Conservation (phyloP, 2,797 vertebrate genomes). For the Rhabdomys pumilio region DNA sequence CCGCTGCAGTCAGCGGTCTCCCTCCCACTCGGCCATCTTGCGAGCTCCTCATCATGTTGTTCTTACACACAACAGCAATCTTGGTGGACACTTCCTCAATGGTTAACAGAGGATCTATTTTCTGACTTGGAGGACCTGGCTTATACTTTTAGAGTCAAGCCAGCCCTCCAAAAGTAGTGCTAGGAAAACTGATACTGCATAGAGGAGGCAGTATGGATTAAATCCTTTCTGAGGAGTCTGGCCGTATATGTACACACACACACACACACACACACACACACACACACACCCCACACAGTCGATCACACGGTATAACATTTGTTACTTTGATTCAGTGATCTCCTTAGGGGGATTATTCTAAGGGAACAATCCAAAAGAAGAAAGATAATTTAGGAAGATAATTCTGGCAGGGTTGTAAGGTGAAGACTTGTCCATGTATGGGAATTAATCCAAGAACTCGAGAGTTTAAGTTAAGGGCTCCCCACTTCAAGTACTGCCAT, state of each 20-base stretch:
- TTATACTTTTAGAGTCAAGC: constrained; percentile 58
- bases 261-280: not conserved
- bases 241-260: not conserved
- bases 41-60: not conserved
- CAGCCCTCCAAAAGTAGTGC: not conserved
- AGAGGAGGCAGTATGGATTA: not conserved
- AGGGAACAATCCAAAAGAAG: constrained; percentile 26
- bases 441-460: constrained; percentile 14
- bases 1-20: not conserved
- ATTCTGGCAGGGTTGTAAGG: not conserved
- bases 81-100: constrained; percentile 48
- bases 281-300: not conserved
- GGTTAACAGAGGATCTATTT: constrained; percentile 32
- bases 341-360: constrained; percentile 44
- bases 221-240: not conserved
- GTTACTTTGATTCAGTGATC: constrained; percentile 48
- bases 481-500: not conserved
- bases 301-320: constrained; percentile 8
- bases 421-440: not conserved
- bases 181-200: not conserved
- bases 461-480: not conserved
- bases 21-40: not conserved
- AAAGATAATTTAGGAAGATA: constrained; percentile 22
- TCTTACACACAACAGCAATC: constrained; percentile 24
- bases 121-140: constrained; percentile 55